Conservation (phyloP, 2,113 vertebrate genomes). For the Phodopus roborovskii region DNA sequence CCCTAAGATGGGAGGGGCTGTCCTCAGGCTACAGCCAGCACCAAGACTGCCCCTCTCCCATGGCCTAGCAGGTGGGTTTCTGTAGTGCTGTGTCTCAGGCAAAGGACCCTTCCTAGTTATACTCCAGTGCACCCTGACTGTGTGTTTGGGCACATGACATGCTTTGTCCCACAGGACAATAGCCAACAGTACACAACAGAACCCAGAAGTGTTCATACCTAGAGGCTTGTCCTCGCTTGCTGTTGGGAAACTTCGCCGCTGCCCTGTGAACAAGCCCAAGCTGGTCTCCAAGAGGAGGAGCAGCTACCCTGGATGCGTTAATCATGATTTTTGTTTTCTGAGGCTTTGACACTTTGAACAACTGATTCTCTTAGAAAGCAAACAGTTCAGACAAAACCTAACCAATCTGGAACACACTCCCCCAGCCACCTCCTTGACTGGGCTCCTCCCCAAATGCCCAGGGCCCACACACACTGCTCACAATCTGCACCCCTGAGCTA, state of each 20-base stretch:
- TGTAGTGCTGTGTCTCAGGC: background rate
- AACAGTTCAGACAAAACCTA: background rate
- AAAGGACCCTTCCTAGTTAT: background rate
- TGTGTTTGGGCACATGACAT: background rate
- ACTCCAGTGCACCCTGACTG: background rate
- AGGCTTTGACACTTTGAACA: background rate
- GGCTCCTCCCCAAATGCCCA: background rate
- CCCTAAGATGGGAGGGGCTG: background rate
- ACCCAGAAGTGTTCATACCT: background rate
- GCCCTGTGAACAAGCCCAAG: background rate
- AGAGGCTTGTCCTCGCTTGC: background rate
- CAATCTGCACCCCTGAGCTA: background rate
- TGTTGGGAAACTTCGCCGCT: background rate
- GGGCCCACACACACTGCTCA: background rate
- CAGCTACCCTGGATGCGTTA: background rate
- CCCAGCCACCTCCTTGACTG: background rate
- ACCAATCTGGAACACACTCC: background rate
- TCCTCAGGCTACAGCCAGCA: background rate
- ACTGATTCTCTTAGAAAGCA: background rate
- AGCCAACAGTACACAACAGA: background rate
- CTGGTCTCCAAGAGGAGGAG: background rate
- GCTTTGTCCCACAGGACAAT: background rate
- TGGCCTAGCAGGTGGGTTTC: background rate
- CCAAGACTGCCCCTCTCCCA: background rate
- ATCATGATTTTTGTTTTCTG: background rate